Evolutionary conservation across 2,888 invertebrate genomes (phyloP), one percentile per base, ranked within the genome.

Genomic region (Ichneumon xanthorius): DNA sequence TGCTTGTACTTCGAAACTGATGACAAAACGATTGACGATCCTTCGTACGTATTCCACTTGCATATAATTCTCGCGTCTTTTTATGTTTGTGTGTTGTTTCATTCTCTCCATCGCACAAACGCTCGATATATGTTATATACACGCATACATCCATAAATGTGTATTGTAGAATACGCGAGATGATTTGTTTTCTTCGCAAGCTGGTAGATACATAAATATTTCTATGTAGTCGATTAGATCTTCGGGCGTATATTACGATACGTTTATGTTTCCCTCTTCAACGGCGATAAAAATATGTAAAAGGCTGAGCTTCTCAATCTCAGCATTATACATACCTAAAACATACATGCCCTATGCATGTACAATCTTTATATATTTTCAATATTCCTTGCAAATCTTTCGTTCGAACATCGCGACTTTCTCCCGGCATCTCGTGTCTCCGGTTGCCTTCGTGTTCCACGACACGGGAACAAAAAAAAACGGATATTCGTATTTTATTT

Each of bases 221-320:
- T 71, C 82, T 87, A 88, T 86, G 88, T 87, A 88, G 84, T 82
- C 19, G 19, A 80, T 37, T 48, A 82, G 77, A 70, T 86, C 84
- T 86, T 84, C 65, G 85, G 86, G 84, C 87, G 87, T 30, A 61
- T 89, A 88, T n/a, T 89, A 88, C 86, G 84, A 85, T 86, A 88
- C 86, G 86, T 86, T 75, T 86, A 70, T 88, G 84, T 82, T 68
- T 80, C 45, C 53, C 58, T 67, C 80, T 86, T 81, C 84, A 86
- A 79, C 87, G 84, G 77, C 86, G 86, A 89, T 88, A 87, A 89
- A 86, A 89, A 88, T 89, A 89, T 90, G 89, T 87, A 89, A 87
- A 90, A 89, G 85, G 86, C 88, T 87, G 88, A 88, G 79, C 87
- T 81, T 76, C 14, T 82, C 63, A 22, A 40, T 67, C 72, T 72